Evolutionary conservation across 1,140 invertebrate species (phyloP).

Genomic region (Ganaspis sp.): DNA sequence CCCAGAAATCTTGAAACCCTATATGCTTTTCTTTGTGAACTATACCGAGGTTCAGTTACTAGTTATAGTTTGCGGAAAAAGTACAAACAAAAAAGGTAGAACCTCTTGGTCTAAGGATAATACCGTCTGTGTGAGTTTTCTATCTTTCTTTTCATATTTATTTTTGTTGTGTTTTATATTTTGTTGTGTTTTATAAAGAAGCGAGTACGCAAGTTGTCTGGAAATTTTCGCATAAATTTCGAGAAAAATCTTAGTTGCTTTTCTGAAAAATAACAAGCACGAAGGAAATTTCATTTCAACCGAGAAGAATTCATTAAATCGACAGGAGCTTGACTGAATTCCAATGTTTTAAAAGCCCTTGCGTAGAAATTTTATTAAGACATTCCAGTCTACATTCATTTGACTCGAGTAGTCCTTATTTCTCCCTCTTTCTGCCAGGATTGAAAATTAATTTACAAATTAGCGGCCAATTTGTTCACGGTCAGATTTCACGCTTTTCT

Average conservation of each 20-base stretch:
- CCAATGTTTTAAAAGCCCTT: background rate
- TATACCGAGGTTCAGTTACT: background rate
- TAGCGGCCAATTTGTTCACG: no score
- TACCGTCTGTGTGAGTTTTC: background rate
- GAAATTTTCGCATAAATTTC: background rate
- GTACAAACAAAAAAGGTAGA: background rate
- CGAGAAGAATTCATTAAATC: background rate
- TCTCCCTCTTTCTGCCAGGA: no score
- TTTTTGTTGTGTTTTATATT: background rate
- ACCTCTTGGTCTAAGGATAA: background rate
- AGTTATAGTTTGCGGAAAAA: background rate
- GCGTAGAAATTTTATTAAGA: slow-evolving; percentile 11
- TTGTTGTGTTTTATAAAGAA: background rate
- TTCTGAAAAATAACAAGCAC: background rate
- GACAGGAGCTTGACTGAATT: background rate
- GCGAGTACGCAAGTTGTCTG: background rate
- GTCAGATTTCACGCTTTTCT: no score
- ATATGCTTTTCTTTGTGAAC: background rate
- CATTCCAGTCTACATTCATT: background rate
- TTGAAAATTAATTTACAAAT: no score
- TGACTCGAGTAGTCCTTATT: background rate
- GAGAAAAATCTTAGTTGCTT: background rate
- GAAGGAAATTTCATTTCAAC: background rate
- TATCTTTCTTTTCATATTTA: background rate
- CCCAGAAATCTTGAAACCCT: background rate